Evolutionary conservation across 2,797 vertebrate species (phyloP), one percentile per base, ranked within the genome.

Genomic region (Phalloptychus januarius): DNA sequence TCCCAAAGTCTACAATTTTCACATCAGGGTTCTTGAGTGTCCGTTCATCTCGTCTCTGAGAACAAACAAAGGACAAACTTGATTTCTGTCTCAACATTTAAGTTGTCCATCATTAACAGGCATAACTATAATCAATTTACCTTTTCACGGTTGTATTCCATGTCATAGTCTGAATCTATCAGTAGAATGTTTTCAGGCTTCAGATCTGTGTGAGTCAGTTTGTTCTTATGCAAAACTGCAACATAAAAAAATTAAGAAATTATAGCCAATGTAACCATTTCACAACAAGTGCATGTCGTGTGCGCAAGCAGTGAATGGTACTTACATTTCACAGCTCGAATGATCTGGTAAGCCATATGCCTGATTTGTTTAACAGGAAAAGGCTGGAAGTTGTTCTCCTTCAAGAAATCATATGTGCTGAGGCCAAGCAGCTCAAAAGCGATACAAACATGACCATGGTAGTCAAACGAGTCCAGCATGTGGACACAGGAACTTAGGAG

Each of bases 101-200:
- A n/a, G 4, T 0, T 40, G 80, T n/a, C 10, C 0, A 7, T 38
- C 20, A 63, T 63, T 6, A 38, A 6, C 10, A 11, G 4, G 0
- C 2, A 5, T 38, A 1, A 15, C 31, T 20, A 36, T 82, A 72
- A 73, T 18, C 13, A 76, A 0, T 5, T 95, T 91, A 98, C 98
- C 96, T 97, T 96, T 81, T 94, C 95, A 76, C 92, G 87, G 78
- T 97, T 98, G 87, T 99, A 99, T 83, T 97, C 95, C 80, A 99
- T 93, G 75, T 97, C 89, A 86, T 97, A 99, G 81, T 97, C 95
- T 44, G 98, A 98, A 82, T 97, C 94, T 87, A 99, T 96, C 93
- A 99, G 98, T 72, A 99, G 96, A 91, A 99, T 99, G 88, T 99
- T 99, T 95, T 99, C 98, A 76, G 98, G 98, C 88, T 99, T 99